These are phyloP conservation scores for Macrophya alboannulata DNA, from an alignment of 2,888 invertebrate species.

Conservation along the genomic window DNA sequence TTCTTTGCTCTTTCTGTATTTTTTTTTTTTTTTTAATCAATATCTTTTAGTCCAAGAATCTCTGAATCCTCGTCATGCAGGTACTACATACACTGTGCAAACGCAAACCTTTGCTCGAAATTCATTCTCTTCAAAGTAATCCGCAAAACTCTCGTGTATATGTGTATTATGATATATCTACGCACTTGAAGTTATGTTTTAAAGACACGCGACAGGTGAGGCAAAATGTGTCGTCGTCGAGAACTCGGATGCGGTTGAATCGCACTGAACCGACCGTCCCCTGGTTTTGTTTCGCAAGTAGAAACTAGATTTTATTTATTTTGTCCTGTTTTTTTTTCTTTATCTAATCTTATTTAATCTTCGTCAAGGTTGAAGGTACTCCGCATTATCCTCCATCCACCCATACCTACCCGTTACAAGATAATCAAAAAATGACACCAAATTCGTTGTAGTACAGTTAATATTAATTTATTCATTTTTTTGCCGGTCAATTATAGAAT, in stretches of 20 bases:
- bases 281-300: not conserved
- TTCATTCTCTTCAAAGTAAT: constrained; percentile 26
- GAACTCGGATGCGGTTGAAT: constrained; percentile 20
- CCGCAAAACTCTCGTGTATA: constrained; percentile 1
- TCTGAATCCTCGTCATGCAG: not conserved
- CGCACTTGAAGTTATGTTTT: constrained; percentile 33
- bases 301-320: not conserved
- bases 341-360: not conserved
- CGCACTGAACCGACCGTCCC: not conserved
- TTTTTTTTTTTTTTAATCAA: not conserved
- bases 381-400: not conserved
- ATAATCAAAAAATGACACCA: not conserved
- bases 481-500: not conserved
- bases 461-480: not conserved
- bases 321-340: not conserved
- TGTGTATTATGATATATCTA: not conserved
- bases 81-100: not conserved
- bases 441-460: not conserved
- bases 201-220: constrained; percentile 45
- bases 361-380: not conserved
- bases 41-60: not conserved
- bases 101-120: not conserved
- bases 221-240: constrained; percentile 38
- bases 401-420: not conserved
- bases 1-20: not conserved